Base-by-base conservation (phyloP, 2,888 invertebrate genomes). In the Ormyrus thymus region DNA sequence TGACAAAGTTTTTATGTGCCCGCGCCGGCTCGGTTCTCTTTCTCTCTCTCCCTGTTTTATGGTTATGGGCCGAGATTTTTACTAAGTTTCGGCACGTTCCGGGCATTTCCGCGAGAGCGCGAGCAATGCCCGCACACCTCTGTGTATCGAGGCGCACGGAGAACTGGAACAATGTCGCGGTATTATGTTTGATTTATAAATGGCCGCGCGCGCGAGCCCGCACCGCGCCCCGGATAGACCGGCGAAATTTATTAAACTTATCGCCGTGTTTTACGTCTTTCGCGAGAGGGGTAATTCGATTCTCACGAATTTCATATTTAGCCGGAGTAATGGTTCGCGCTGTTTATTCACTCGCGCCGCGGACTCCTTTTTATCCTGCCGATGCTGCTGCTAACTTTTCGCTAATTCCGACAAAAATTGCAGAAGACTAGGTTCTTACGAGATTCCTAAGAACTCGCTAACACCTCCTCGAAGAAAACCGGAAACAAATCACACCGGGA, bases 21-120 rank as follows among this genome's bases (percentile, higher is more conserved):
- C 48, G 51, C n/a, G 29, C 7, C 29, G 48, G 13, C 9, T 7
- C 10, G 4, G 11, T 10, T 29, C 48, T 43, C n/a, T 11, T 6
- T 48, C 48, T 7, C 9, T 8, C 10, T 1, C 7, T 13, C 29
- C 8, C 7, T 45, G 43, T 11, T 58, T 70, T 76, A 73, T 45
- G 73, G 56, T 58, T 64, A 64, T 71, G 46, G 72, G 11, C 46
- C 11, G 62, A 11, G 61, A 56, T 66, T 64, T 72, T 72, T 71
- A 58, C 72, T n/a, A 55, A 72, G 66, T 66, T 72, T 56, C 65
- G 51, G 59, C 77, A 66, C 77, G 59, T 77, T 66, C 51, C 29
- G 8, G 53, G 50, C 15, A 46, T 72, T 69, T 58, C 9, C 15
- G 7, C 29, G 29, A 29, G 29, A 29, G 29, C 29, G 29, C 29